Base-by-base conservation (phyloP, 1,140 invertebrate species). In the Ceratoteleas bidentatus region DNA sequence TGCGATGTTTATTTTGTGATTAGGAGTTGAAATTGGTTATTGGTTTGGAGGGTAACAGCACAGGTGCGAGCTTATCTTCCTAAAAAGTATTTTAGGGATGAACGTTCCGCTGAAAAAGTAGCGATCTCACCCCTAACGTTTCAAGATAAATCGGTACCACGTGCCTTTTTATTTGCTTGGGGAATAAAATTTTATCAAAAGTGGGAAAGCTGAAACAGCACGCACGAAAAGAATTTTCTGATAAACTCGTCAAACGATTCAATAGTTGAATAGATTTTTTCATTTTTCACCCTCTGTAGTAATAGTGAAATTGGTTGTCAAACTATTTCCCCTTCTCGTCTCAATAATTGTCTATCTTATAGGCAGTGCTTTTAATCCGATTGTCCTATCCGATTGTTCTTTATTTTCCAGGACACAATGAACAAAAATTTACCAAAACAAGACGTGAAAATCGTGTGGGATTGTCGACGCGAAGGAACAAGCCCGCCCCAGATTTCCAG, bases 391-490 rank as follows among this genome's bases (percentile, higher is more conserved):
- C 24, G 24, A 24, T 24, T 24, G 24, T 2, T 24, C 24, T 24
- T 24, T 24, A 24, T 24, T 24, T 24, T 85, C 13, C 72, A 92
- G 90, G 87, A 88, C 43, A 85, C 86, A 33, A 92, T 92, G 90
- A 90, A 90, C 77, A 90, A 91, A 52, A 88, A 85, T 64, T 11
- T 88, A 8, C 60, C 85, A n/a, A 91, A 91, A 58, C 89, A 90
- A 33, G 90, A 91, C 3, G 81, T 90, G 5, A 90, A 92, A 38
- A 79, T 87, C n/a, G 90, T 91, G 47, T 91, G 91, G 89, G 88
- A 91, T n/a, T 85, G 84, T 54, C 86, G 77, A 43, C 88, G 66
- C 2, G 49, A 68, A 0, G 87, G 86, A 0, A 77, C 88, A 1
- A 84, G 40, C 45, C 90, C 90, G 0, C 78, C 87, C 0, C 85